Percentiles rank a stretch among this genome's conserved stretches.
phyloP scores from a whole-genome alignment of 2,888 invertebrate genomes.

The Hermaeophaga mercurialis region DNA sequence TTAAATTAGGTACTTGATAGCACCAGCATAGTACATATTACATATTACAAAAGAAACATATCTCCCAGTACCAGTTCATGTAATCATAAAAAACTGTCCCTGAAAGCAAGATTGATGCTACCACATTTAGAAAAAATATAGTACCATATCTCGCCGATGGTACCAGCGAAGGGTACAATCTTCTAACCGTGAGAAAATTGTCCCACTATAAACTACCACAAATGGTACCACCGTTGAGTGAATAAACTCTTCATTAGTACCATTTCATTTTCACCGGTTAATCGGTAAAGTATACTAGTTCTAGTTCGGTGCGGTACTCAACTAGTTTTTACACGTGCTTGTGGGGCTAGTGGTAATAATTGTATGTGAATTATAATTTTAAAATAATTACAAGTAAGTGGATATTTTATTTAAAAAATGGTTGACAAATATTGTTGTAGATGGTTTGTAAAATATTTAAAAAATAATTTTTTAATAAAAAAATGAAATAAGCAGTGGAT shows the following conservation, averaged over 20 bases:
- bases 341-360: background rate
- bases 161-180: background rate
- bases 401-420: background rate
- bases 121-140: background rate
- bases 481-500: too few species aligned
- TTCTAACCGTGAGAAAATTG: constrained; percentile 18
- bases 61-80: too few species aligned
- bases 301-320: background rate
- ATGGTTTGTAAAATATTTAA: too few species aligned
- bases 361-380: background rate
- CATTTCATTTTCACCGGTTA: constrained; percentile 10
- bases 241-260: constrained; percentile 16
- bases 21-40: too few species aligned
- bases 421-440: too few species aligned
- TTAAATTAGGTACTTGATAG: too few species aligned
- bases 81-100: too few species aligned
- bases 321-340: background rate
- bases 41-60: too few species aligned
- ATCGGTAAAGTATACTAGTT: constrained; percentile 1
- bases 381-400: background rate
- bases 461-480: too few species aligned
- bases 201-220: constrained; percentile 18
- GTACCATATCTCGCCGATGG: background rate
- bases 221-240: constrained; percentile 7
- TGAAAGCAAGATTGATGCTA: too few species aligned